Percentiles rank a stretch among this genome's conserved stretches.
Evolutionary conservation across 2,797 vertebrate species (phyloP).

Genomic region (Benthosema pterotum): DNA sequence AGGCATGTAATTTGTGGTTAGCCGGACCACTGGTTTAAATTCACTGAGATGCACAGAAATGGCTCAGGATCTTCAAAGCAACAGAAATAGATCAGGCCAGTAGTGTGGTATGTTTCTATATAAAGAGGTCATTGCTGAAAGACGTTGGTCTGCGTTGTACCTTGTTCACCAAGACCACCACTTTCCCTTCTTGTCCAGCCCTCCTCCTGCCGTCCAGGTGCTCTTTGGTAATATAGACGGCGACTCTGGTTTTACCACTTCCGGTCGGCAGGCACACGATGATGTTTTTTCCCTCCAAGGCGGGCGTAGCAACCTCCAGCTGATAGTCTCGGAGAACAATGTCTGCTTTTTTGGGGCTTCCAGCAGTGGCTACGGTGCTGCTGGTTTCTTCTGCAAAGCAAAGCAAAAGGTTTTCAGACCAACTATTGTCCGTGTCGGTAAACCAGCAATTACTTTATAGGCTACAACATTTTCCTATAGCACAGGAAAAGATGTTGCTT

Average conservation of each 20-base stretch:
- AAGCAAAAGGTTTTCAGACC: constrained; percentile 25
- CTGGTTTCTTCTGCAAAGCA: constrained; percentile 71
- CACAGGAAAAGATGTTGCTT: constrained; percentile 17
- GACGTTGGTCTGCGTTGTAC: constrained; percentile 66
- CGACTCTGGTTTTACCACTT: constrained; percentile 96
- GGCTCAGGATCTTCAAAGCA: constrained; percentile 39
- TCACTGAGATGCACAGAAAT: constrained; percentile 35
- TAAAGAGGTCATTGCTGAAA: constrained; percentile 22
- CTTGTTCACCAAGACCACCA: constrained; percentile 95
- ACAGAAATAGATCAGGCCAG: constrained; percentile 51
- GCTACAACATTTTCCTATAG: constrained; percentile 13
- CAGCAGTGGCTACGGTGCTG: constrained; percentile 27
- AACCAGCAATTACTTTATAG: constrained; percentile 42
- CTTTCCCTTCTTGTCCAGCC: constrained; percentile 81
- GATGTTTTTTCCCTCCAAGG: constrained; percentile 92
- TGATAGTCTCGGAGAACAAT: constrained; percentile 92
- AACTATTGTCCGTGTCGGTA: constrained; percentile 46
- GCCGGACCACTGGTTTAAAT: constrained; percentile 56
- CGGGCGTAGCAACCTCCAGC: constrained; percentile 89
- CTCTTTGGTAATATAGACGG: constrained; percentile 91
- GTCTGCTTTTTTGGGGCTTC: constrained; percentile 65
- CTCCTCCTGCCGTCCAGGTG: constrained; percentile 87
- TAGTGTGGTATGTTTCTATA: constrained; percentile 17
- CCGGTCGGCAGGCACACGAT: constrained; percentile 96
- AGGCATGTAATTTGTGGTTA: constrained; percentile 51